Base-by-base conservation (phyloP, 2,113 vertebrate species). In the Xyliphius kryptos region DNA sequence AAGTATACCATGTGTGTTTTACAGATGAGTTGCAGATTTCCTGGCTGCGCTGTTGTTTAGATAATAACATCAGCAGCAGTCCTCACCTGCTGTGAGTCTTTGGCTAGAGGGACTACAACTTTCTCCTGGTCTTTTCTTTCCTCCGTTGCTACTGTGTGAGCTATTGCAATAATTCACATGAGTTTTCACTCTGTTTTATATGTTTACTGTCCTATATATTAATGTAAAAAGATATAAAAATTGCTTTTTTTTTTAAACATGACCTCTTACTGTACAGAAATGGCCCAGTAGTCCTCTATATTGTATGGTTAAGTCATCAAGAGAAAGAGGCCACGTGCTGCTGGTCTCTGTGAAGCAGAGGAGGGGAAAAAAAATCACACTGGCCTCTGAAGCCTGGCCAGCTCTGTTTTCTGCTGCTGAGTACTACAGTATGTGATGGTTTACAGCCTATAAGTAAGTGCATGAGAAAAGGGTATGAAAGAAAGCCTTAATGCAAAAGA, bases 11-110 rank as follows among this genome's bases (percentile, higher is more conserved):
- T 43, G 19, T 66, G 50, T 8, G 10, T 15, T 48, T 21, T 62
- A 16, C 36, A 59, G 65, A 61, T 58, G 63, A 36, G 14, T 13
- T 22, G 40, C 52, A 51, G 67, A 72, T 72, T 63, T 69, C 69
- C 59, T 49, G 61, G 40, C 50, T 61, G 19, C 57, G 50, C 57
- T 52, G 61, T 43, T 44, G 26, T 66, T 61, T 58, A 46, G 61
- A 70, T 62, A 73, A 66, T 57, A 58, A 61, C 50, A 61, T 65
- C 53, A 48, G 40, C 58, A 67, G 56, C 48, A 26, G 16, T 40
- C n/a, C 57, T 37, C 53, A 21, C 61, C 65, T 54, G 17, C 59
- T 37, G 21, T 65, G 47, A 22, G 43, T 55, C 13, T 48, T 22
- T 40, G 38, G 5, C 69, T 38, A 2, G 14, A 9, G 32, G 64